phyloP scores from a whole-genome alignment of 1,140 invertebrate species.

The Lepidurus apus region DNA sequence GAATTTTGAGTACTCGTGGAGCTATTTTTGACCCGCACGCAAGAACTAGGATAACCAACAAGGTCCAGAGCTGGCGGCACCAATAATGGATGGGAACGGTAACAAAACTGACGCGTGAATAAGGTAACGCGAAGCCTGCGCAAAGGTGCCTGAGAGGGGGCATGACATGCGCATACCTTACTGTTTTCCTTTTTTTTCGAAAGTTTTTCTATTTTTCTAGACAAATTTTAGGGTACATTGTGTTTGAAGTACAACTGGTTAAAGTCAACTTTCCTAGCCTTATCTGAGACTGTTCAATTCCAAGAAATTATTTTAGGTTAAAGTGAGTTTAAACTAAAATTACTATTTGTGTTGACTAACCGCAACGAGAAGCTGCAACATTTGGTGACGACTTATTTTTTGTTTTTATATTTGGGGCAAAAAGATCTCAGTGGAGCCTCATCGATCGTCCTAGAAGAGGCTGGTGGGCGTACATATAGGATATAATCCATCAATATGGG shows the following conservation, averaged over 20 bases:
- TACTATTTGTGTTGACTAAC: no score
- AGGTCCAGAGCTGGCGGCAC: conserved; percentile 2
- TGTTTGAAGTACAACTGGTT: neutral
- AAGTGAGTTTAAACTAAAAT: no score
- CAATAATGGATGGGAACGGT: conserved; percentile 15
- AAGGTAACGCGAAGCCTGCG: conserved; percentile 9
- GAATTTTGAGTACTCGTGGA: neutral
- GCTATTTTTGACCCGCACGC: neutral
- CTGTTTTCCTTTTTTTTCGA: neutral
- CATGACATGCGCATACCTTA: neutral
- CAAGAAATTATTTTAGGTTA: no score
- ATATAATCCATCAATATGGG: no score
- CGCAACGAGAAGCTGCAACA: no score
- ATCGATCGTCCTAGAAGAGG: no score
- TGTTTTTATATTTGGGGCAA: no score
- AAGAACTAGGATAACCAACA: conserved; percentile 13
- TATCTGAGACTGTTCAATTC: no score
- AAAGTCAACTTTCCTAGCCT: neutral
- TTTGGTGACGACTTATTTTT: no score
- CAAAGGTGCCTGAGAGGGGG: neutral
- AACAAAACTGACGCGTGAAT: conserved; percentile 15
- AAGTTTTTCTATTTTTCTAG: neutral
- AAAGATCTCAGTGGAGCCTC: no score
- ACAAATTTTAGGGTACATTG: neutral
- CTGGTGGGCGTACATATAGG: no score